Evolutionary conservation across 2,113 vertebrate genomes (phyloP).

Genomic region (Jacana jacana): DNA sequence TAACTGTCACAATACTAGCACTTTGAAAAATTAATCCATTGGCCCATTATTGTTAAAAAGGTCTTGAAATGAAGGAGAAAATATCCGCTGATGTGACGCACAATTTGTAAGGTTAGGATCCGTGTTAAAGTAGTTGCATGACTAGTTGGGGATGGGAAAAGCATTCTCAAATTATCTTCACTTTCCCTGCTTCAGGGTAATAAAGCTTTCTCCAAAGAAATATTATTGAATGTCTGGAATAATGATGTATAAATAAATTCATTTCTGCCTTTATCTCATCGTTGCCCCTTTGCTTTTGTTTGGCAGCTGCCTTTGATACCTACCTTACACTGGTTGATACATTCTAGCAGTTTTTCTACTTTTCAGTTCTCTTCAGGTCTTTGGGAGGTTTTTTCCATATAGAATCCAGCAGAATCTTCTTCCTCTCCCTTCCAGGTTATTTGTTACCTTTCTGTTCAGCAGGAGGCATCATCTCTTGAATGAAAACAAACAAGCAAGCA

Average conservation of each 20-base stretch:
- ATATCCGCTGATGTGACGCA: not conserved
- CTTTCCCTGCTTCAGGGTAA: not conserved
- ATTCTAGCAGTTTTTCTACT: not conserved
- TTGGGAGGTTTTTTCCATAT: not conserved
- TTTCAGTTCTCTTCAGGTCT: not conserved
- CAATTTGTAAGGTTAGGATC: not conserved
- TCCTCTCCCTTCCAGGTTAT: not conserved
- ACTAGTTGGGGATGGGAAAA: not conserved
- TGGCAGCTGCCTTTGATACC: not conserved
- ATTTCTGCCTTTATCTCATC: constrained; percentile 11
- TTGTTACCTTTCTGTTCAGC: not conserved
- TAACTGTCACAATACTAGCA: not conserved
- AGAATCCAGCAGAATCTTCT: not conserved
- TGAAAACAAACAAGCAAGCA: not conserved
- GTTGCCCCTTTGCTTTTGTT: not conserved
- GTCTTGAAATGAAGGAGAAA: not conserved
- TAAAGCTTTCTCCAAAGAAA: constrained; percentile 30
- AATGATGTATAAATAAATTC: constrained; percentile 34
- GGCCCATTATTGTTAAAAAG: not conserved
- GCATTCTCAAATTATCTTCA: not conserved
- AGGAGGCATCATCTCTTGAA: not conserved
- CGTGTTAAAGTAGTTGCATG: not conserved
- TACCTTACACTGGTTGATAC: not conserved
- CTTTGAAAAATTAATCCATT: constrained; percentile 4
- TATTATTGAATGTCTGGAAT: constrained; percentile 6